phyloP scores from a whole-genome alignment of 2,797 vertebrate species.

The Acomys russatus region DNA sequence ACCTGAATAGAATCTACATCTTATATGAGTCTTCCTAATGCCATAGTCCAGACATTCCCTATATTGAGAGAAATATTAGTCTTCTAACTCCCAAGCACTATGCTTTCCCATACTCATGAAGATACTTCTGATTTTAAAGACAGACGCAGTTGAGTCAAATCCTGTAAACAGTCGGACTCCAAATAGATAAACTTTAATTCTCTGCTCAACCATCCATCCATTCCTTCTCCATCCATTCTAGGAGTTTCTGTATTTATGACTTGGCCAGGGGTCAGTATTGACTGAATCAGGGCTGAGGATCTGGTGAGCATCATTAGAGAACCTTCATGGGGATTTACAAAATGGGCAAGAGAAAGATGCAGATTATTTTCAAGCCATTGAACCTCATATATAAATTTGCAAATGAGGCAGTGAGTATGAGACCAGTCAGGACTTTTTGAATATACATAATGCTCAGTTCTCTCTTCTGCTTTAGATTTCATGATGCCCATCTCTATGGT shows the following conservation, averaged over 20 bases:
- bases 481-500: background rate
- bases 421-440: background rate
- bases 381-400: background rate
- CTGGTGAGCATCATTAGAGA: background rate
- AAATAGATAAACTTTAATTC: background rate
- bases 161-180: background rate
- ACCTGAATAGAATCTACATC: background rate
- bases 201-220: background rate
- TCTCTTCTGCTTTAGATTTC: background rate
- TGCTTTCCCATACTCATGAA: background rate
- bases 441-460: background rate
- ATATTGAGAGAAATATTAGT: background rate
- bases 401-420: background rate
- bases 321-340: background rate
- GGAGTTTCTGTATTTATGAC: background rate
- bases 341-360: slow-evolving; percentile 22
- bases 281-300: background rate
- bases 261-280: background rate
- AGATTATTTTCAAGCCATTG: background rate
- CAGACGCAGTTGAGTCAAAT: background rate
- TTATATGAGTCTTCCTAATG: background rate
- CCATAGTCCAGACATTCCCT: background rate
- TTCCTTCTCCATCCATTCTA: background rate
- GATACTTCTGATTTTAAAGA: background rate
- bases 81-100: slow-evolving; percentile 3